Evolutionary conservation across 2,888 invertebrate species (phyloP).

Genomic region (Ichneumon xanthorius): DNA sequence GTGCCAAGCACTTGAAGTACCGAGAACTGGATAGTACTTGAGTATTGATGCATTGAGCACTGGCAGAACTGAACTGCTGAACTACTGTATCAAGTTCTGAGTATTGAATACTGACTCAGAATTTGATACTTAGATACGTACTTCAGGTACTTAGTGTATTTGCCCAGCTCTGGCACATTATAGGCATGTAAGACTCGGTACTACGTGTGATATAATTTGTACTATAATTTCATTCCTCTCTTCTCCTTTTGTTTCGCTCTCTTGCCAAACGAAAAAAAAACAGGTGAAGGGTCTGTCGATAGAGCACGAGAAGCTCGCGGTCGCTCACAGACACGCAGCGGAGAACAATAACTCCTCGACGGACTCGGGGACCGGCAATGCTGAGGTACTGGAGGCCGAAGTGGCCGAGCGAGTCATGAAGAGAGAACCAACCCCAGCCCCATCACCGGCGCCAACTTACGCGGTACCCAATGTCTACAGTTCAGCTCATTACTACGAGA

Average conservation of each 20-base stretch:
- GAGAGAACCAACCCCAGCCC: constrained; percentile 80
- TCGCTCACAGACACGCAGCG: constrained; percentile 86
- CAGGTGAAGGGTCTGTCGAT: constrained; percentile 92
- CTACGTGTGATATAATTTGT: background rate
- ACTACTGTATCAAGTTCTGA: too few relatives aligned
- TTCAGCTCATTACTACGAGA: constrained; percentile 81
- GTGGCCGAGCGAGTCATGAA: constrained; percentile 80
- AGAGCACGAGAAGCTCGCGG: constrained; percentile 89
- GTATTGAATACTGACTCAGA: too few relatives aligned
- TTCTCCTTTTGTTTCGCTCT: constrained; percentile 20
- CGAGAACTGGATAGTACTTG: too few relatives aligned
- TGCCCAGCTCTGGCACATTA: too few relatives aligned
- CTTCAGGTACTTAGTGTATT: too few relatives aligned
- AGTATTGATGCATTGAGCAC: too few relatives aligned
- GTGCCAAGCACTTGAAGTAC: too few relatives aligned
- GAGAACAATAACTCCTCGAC: constrained; percentile 80
- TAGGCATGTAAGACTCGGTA: background rate
- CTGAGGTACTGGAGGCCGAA: constrained; percentile 80
- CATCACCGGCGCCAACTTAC: constrained; percentile 80
- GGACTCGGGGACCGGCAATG: constrained; percentile 83
- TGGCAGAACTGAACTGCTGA: too few relatives aligned
- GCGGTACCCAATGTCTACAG: constrained; percentile 79
- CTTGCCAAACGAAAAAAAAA: constrained; percentile 44
- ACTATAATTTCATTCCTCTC: constrained; percentile 23
- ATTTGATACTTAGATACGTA: too few relatives aligned